These are phyloP conservation scores for Pteromalus puparum DNA, from an alignment of 1,140 invertebrate genomes.

Conservation along the genomic window DNA sequence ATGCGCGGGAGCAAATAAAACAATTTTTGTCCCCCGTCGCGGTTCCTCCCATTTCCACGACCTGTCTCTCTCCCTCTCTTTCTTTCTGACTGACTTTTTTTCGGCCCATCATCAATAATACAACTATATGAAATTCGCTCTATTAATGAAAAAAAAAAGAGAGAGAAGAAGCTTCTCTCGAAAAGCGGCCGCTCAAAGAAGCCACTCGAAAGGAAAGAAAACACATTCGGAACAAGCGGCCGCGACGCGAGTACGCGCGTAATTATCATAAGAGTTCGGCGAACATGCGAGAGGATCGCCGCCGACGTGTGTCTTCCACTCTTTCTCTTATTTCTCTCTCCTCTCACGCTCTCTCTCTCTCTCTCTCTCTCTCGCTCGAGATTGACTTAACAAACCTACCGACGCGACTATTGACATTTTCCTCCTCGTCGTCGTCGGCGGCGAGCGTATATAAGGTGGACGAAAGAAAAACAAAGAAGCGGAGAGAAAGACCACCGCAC, in stretches of 20 bases:
- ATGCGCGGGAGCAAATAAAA: slow-evolving; percentile 31
- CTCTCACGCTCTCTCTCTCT: no score
- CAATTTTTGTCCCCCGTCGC: slow-evolving; percentile 38
- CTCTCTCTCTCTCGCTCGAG: slow-evolving; percentile 15
- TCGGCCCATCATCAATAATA: not conserved
- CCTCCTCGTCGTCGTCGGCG: not conserved
- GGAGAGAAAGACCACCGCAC: slow-evolving; percentile 1
- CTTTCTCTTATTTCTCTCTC: not conserved
- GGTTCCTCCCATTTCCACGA: slow-evolving; percentile 25
- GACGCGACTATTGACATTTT: slow-evolving; percentile 42
- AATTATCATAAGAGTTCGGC: slow-evolving; percentile 44
- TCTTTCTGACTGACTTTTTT: not conserved
- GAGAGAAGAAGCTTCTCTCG: not conserved
- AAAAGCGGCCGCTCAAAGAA: not conserved
- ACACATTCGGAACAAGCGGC: not conserved
- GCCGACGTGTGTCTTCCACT: not conserved
- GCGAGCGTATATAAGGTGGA: not conserved
- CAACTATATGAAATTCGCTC: not conserved
- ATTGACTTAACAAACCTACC: slow-evolving; percentile 44
- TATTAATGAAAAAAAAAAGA: not conserved
- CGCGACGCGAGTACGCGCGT: not conserved
- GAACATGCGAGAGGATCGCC: slow-evolving; percentile 16
- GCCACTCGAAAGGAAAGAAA: not conserved
- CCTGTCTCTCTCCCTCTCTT: slow-evolving; percentile 32
- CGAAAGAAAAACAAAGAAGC: slow-evolving; percentile 16